Evolutionary conservation across 1,140 invertebrate species (phyloP), one percentile per base, ranked within the genome.

Genomic region (Drosophila setifemur): DNA sequence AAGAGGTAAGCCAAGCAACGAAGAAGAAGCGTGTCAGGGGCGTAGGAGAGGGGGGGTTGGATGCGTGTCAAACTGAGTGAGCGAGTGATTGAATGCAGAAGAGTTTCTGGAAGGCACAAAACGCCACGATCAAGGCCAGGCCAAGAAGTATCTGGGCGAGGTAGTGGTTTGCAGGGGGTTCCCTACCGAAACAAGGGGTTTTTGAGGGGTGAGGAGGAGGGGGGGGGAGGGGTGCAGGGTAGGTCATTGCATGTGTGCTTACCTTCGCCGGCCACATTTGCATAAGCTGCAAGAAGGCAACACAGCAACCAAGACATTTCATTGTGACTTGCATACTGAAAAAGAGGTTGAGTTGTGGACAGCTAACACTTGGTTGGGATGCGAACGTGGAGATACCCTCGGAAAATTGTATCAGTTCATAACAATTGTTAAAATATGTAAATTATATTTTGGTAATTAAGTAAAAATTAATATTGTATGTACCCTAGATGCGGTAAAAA

Each of bases 281-380:
- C 71, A 81, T 81, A 71, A 79, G 61, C 29, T 28, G 76, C 35
- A 55, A 70, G 31, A n/a, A n/a, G n/a, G n/a, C n/a, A n/a, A n/a
- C n/a, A n/a, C 19, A 25, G 11, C 21, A 35, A 23, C 55, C 19
- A 33, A 64, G 45, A 9, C 29, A 45, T 64, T 64, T 57, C 25
- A 49, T 42, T 61, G 63, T 39, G 48, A 74, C 53, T 68, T 47
- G 71, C 71, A 53, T 68, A 49, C 55, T 7, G 47, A 55, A 70
- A 18, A 11, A 14, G 28, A 29, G 29, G 23, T 23, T 23, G n/a
- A 23, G 8, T 18, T 12, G 1, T n/a, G n/a, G n/a, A n/a, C n/a
- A n/a, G n/a, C n/a, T n/a, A n/a, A n/a, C n/a, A n/a, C n/a, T n/a
- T n/a, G 29, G 18, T 18, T 28, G n/a, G 14, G 8, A 23, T 12